A percentile compares a stretch with the other conserved stretches of the same genome.
phyloP scores from a whole-genome alignment of 2,113 vertebrate genomes.

The Vimba vimba region DNA sequence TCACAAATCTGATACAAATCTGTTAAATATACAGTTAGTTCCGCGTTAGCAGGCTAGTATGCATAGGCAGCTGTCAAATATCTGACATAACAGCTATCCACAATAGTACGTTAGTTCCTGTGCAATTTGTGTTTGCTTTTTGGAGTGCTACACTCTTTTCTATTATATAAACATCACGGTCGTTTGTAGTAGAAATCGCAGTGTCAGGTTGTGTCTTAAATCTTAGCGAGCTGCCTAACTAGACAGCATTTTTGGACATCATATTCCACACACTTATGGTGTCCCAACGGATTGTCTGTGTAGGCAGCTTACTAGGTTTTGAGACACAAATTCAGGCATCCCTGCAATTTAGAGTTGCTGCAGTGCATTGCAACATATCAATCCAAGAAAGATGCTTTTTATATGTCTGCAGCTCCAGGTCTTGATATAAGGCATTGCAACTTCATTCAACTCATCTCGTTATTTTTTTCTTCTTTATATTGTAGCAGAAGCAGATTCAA shows the following conservation, averaged over 20 bases:
- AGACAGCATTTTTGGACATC: background rate
- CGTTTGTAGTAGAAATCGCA: background rate
- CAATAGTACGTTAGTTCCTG: background rate
- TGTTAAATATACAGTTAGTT: constrained; percentile 7
- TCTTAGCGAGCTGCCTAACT: background rate
- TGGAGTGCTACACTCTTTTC: background rate
- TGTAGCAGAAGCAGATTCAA: background rate
- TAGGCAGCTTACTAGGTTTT: background rate
- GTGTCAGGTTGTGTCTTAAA: background rate
- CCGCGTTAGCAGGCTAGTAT: constrained; percentile 32
- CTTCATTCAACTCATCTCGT: background rate
- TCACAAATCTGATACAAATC: background rate
- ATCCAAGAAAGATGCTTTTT: background rate
- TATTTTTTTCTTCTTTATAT: background rate
- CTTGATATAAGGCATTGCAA: background rate
- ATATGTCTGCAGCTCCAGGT: background rate
- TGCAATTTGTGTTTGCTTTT: background rate
- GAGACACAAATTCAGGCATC: background rate
- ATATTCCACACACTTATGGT: background rate
- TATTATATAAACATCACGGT: background rate
- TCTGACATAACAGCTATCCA: background rate
- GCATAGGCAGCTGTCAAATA: background rate
- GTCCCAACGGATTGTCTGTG: background rate
- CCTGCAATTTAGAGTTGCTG: background rate
- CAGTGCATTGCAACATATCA: background rate